Conservation (phyloP, 2,797 vertebrate genomes). For the Urocyon cinereoargenteus region DNA sequence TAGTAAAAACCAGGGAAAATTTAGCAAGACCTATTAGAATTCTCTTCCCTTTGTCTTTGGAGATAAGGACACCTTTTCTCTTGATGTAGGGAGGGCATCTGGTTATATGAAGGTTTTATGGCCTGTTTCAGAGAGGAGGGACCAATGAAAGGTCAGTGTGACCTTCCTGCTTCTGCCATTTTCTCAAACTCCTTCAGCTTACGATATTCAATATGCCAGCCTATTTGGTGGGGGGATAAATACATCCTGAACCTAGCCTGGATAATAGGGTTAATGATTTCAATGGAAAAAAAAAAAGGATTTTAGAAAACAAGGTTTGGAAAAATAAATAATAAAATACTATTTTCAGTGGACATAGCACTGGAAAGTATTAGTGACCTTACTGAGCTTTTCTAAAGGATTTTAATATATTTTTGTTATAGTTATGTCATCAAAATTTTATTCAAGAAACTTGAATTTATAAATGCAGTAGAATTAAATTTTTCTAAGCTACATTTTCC, state of each 20-base stretch:
- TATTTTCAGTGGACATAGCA: not conserved
- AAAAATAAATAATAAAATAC: not conserved
- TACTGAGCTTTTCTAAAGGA: slow-evolving; percentile 12
- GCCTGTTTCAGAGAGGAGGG: not conserved
- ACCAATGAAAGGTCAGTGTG: not conserved
- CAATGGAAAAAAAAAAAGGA: not conserved
- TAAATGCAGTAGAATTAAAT: slow-evolving; percentile 36
- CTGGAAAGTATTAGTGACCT: not conserved
- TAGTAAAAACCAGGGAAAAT: not conserved
- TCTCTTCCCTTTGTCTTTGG: not conserved
- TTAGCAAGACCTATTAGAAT: not conserved
- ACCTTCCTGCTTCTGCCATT: not conserved
- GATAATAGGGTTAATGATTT: not conserved
- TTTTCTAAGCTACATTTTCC: not conserved
- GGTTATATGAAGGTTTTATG: not conserved
- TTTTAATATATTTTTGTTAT: not conserved
- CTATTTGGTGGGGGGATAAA: not conserved
- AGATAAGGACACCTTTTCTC: not conserved
- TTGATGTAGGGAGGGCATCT: not conserved
- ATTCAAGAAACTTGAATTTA: slow-evolving; percentile 37
- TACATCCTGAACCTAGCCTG: not conserved
- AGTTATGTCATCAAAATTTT: slow-evolving; percentile 25
- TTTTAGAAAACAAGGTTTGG: slow-evolving; percentile 37
- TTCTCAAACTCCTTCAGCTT: not conserved
- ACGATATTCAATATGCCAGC: not conserved